Evolutionary conservation across 2,888 invertebrate genomes (phyloP).

Genomic region (Lissocephala sabroskyi): DNA sequence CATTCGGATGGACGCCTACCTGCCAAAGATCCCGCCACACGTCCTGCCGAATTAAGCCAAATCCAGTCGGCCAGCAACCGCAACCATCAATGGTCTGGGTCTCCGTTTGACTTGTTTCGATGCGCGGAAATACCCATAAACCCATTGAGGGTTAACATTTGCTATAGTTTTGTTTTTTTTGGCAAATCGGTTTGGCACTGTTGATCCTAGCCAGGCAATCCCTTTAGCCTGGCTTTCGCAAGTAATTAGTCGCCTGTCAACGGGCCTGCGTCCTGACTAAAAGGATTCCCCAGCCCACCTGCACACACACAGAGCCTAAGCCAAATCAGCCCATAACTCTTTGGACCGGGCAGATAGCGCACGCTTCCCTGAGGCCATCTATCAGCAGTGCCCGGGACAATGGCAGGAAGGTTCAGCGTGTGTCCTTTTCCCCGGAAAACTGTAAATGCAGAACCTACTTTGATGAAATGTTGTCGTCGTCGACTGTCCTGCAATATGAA

Average conservation of each 20-base stretch:
- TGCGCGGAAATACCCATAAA: conserved; percentile 1
- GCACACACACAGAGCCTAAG: conserved; percentile 1
- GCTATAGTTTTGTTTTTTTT: conserved; percentile 10
- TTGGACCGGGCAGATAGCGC: conserved; percentile 1
- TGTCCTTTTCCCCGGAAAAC: conserved; percentile 17
- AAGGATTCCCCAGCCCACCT: conserved; percentile 29
- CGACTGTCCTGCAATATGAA: conserved; percentile 38
- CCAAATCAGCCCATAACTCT: not conserved
- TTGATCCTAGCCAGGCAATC: conserved; percentile 28
- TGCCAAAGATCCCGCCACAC: conserved; percentile 11
- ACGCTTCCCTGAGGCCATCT: conserved; percentile 26
- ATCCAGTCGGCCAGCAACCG: no score
- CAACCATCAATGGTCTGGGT: no score
- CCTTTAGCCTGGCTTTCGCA: conserved; percentile 38
- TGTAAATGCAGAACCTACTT: conserved; percentile 52
- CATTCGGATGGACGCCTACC: conserved; percentile 23
- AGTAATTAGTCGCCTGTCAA: conserved; percentile 60
- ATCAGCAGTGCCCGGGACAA: conserved; percentile 24
- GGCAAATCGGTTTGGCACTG: conserved; percentile 25
- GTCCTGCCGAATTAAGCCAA: not conserved
- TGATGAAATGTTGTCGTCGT: conserved; percentile 45
- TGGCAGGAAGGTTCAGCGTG: not conserved
- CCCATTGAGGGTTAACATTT: not conserved
- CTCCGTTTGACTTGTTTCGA: conserved; percentile 2
- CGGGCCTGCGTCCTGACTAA: conserved; percentile 37